A percentile compares a stretch with the other conserved stretches of the same genome.
Conservation (phyloP, 2,797 vertebrate species). For the Octomys mimax region DNA sequence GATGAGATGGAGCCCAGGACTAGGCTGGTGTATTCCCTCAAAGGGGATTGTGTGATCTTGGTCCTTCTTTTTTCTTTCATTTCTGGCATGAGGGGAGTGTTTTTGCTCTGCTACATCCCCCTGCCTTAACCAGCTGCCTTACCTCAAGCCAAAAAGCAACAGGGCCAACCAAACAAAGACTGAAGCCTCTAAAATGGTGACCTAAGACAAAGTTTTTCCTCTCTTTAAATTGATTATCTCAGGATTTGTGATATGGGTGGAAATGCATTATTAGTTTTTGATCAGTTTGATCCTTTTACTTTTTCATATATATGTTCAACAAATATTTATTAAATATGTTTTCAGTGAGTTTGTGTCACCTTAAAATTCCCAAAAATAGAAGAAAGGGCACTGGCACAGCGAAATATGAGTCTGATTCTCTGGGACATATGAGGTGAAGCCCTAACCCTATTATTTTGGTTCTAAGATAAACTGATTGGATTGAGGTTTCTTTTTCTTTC, state of each 20-base stretch:
- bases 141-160: not conserved
- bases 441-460: not conserved
- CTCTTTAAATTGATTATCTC: not conserved
- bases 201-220: not conserved
- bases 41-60: too few relatives aligned
- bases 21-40: not conserved
- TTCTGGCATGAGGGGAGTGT: not conserved
- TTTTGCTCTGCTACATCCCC: not conserved
- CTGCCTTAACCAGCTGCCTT: too few relatives aligned
- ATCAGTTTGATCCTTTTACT: not conserved
- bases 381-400: not conserved
- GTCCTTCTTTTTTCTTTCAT: not conserved
- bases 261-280: not conserved
- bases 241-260: not conserved
- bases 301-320: not conserved
- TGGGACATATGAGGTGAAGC: not conserved
- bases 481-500: too few relatives aligned
- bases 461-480: not conserved
- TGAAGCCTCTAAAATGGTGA: not conserved
- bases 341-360: not conserved
- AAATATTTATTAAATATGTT: slow-evolving; percentile 31
- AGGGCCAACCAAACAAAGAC: not conserved
- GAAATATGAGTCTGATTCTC: not conserved
- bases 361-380: slow-evolving; percentile 11
- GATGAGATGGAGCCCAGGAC: not conserved